Base-by-base conservation (phyloP, 1,140 invertebrate species). In the Muscidifurax raptorellus region DNA sequence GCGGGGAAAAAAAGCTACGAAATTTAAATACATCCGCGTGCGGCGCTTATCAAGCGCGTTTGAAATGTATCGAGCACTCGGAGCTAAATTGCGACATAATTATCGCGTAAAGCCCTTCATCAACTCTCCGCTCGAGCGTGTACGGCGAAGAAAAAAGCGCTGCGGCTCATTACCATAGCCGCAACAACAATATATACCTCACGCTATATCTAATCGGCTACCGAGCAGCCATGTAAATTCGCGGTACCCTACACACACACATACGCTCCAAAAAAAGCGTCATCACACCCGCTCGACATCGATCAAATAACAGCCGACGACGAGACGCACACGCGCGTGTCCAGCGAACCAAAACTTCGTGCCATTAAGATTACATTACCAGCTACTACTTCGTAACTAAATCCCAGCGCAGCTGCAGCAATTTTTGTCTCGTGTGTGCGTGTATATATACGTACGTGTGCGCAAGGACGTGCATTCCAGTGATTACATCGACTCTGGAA, bases 381-480 rank as follows among this genome's bases (percentile, higher is more conserved):
- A 59, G 22, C 52, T 59, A n/a, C 18, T 18, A 47, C 44, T 47
- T 13, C 44, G 52, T 59, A 59, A 59, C 52, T 1, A 59, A 59
- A 59, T 59, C 52, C 22, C 52, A 18, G 2, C 52, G 22, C 52
- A 59, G 52, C 52, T n/a, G 52, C 36, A 40, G 36, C 6, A 22
- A 59, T 22, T 59, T 59, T 59, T 59, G 52, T 22, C 52, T 59
- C 52, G 36, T 40, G 9, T 7, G 67, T 12, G 52, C n/a, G n/a
- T n/a, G n/a, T n/a, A n/a, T n/a, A n/a, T n/a, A n/a, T n/a, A n/a
- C n/a, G n/a, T n/a, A 10, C 25, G 25, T 74, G 25, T 30, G 69
- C 30, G 36, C 52, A 40, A 13, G 44, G 18, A 66, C 15, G 81
- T 64, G 27, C 74, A 75, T 82, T 76, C 81, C 74, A 83, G 22